Evolutionary conservation across 2,797 vertebrate species (phyloP), one percentile per base, ranked within the genome.

Genomic region (Danio choprae): DNA sequence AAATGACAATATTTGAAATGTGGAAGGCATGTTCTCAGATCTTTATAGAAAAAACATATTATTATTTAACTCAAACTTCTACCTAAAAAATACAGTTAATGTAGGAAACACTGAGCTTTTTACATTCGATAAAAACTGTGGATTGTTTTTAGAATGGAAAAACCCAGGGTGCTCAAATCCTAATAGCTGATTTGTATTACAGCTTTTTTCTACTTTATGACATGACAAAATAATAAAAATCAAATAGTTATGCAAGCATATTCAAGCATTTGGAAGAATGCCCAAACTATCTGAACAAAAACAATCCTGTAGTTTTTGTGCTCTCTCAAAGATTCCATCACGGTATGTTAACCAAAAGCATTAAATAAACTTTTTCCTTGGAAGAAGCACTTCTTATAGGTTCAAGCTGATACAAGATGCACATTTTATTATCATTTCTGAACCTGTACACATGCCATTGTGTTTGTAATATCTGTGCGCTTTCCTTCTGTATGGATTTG

Each of bases 391-490:
- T 20, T 7, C 22, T 59, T 77, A 5, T 22, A 5, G 41, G 55
- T 59, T 77, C 18, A 8, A 68, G 40, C 22, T 59, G 65, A 78
- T 70, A 60, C 9, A 15, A 50, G 12, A 48, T 41, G 44, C 44
- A 41, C 55, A 38, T 60, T 62, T 41, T 41, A 12, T 29, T 41
- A 20, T 4, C 4, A 70, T 70, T 78, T 20, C 76, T 70, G 8
- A 78, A 68, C 16, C 46, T 22, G 22, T 69, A 20, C 63, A 29
- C 38, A 55, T 55, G 20, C 44, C 15, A 48, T 15, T 70, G 58
- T 62, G 44, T 40, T 43, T 71, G 58, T 79, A 56, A 77, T 53
- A 60, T 77, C 79, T 50, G 41, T 65, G 36, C 29, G 20, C 44
- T 36, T 48, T 29, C 40, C 36, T 41, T 75, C 74, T 64, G 53